Percentiles rank a stretch among this genome's conserved stretches.
Conservation (phyloP, 2,888 invertebrate species). For the Theretra japonica region DNA sequence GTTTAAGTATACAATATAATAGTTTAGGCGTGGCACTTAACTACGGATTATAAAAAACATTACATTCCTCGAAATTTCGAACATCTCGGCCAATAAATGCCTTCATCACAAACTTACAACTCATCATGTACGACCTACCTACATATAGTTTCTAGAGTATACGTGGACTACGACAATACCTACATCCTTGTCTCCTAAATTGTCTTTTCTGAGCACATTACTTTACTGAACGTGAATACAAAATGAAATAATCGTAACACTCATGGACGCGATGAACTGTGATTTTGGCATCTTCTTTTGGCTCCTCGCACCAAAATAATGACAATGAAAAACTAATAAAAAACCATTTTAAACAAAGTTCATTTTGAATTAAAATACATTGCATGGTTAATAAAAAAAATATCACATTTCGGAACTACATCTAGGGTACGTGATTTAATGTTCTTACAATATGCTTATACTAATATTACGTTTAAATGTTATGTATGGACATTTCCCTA, state of each 20-base stretch:
- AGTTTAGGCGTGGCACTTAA: conserved; percentile 81
- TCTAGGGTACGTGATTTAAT: conserved; percentile 60
- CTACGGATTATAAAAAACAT: conserved; percentile 74
- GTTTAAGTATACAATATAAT: conserved; percentile 65
- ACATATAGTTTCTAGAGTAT: conserved; percentile 49
- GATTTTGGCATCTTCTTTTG: conserved; percentile 81
- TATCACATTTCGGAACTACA: conserved; percentile 74
- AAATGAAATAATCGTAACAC: conserved; percentile 51
- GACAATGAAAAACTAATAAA: conserved; percentile 41
- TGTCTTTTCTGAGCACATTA: conserved; percentile 81
- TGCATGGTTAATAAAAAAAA: conserved; percentile 51
- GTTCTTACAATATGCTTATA: conserved; percentile 53
- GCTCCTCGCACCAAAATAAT: conserved; percentile 73
- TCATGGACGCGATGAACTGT: conserved; percentile 67
- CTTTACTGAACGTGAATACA: conserved; percentile 53
- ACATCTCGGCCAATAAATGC: conserved; percentile 81
- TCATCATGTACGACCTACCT: conserved; percentile 48
- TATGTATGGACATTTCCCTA: conserved; percentile 55
- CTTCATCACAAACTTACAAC: conserved; percentile 73
- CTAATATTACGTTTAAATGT: conserved; percentile 52
- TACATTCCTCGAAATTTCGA: conserved; percentile 70
- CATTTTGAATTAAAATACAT: conserved; percentile 23
- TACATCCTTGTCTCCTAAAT: conserved; percentile 63
- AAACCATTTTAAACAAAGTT: conserved; percentile 31
- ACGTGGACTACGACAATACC: conserved; percentile 57